phyloP scores from a whole-genome alignment of 2,113 vertebrate species.

The Pseudonaja textilis region DNA sequence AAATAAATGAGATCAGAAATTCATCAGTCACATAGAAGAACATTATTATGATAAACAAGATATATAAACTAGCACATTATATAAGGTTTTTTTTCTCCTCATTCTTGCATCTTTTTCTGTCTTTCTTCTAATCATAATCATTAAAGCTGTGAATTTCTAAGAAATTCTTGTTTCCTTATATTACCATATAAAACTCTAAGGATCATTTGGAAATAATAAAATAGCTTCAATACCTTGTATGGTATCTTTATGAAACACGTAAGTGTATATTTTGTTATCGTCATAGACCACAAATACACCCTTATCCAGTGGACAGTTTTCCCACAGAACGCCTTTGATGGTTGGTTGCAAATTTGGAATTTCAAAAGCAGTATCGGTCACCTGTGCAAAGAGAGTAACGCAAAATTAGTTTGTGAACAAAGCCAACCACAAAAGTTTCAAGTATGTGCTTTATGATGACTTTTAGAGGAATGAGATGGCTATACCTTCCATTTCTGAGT shows the following conservation, averaged over 20 bases:
- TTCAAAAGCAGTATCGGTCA: slow-evolving; percentile 80
- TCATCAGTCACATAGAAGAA: neutral
- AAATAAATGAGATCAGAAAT: neutral
- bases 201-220: neutral
- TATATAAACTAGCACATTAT: neutral
- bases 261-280: slow-evolving; percentile 92
- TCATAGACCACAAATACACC: slow-evolving; percentile 91
- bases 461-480: neutral
- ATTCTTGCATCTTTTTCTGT: neutral
- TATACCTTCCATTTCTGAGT: neutral
- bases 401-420: slow-evolving; percentile 22
- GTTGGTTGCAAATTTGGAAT: slow-evolving; percentile 92
- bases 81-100: neutral
- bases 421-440: neutral
- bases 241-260: slow-evolving; percentile 87
- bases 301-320: slow-evolving; percentile 89
- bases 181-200: neutral
- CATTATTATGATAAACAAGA: neutral
- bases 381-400: slow-evolving; percentile 71
- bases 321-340: slow-evolving; percentile 93
- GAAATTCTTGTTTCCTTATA: neutral
- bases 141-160: neutral
- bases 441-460: neutral
- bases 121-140: neutral
- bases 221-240: slow-evolving; percentile 82